Evolutionary conservation across 2,113 vertebrate genomes (phyloP).

Genomic region (Macquaria australasica): DNA sequence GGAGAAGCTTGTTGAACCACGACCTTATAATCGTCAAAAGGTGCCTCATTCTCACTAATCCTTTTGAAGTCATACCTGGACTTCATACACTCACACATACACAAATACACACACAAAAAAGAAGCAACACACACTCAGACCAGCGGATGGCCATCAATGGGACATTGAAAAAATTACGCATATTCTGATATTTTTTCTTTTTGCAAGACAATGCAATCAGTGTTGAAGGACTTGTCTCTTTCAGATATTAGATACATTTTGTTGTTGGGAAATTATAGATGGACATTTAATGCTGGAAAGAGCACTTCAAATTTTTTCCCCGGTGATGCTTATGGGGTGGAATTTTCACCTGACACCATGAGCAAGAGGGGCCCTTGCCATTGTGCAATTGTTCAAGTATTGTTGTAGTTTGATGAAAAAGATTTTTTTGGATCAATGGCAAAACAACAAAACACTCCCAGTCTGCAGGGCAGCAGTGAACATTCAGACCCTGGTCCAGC

Average conservation of each 20-base stretch:
- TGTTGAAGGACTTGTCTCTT: slow-evolving; percentile 39
- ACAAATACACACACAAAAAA: slow-evolving; percentile 48
- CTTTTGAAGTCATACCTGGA: slow-evolving; percentile 61
- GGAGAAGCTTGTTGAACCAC: slow-evolving; percentile 51
- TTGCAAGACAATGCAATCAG: slow-evolving; percentile 44
- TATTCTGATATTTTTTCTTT: slow-evolving; percentile 21
- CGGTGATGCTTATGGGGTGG: slow-evolving; percentile 7
- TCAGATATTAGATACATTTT: slow-evolving; percentile 22
- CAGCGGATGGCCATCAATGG: slow-evolving; percentile 78
- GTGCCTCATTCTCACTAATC: slow-evolving; percentile 56
- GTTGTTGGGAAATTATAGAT: slow-evolving; percentile 30
- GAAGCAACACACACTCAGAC: slow-evolving; percentile 73
- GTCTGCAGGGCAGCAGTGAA: slow-evolving; percentile 14
- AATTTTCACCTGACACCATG: slow-evolving; percentile 14
- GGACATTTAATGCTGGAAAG: slow-evolving; percentile 25
- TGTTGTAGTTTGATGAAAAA: slow-evolving; percentile 18
- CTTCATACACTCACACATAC: slow-evolving; percentile 65
- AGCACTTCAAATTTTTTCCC: slow-evolving; percentile 13
- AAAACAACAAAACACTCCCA: not conserved
- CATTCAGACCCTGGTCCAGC: slow-evolving; percentile 5
- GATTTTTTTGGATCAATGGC: slow-evolving; percentile 2
- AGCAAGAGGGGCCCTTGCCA: not conserved
- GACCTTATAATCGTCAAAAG: slow-evolving; percentile 51
- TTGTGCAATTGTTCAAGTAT: not conserved
- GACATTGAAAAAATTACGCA: slow-evolving; percentile 55